Evolutionary conservation across 2,888 invertebrate species (phyloP).

Genomic region (Lissonota sp.): DNA sequence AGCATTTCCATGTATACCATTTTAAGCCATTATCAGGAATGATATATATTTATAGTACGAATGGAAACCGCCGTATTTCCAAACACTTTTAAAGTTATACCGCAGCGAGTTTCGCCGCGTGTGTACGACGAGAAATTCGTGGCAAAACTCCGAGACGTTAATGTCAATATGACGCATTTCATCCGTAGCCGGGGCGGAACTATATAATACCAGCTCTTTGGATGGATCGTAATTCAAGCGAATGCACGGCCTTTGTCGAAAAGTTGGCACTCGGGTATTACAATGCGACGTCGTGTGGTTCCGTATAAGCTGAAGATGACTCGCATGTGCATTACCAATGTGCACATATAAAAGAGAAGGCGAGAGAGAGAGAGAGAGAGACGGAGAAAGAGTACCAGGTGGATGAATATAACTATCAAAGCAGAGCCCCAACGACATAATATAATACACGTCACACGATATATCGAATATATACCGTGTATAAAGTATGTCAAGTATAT

Average conservation of each 20-base stretch:
- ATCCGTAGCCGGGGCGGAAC: too few species aligned
- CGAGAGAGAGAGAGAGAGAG: background rate
- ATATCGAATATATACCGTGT: background rate
- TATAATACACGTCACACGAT: background rate
- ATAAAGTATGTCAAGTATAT: too few species aligned
- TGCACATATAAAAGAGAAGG: background rate
- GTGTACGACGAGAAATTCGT: background rate
- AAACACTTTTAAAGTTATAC: background rate
- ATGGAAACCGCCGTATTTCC: too few species aligned
- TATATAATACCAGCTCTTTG: background rate
- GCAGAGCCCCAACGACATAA: constrained; percentile 1
- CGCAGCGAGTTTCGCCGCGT: background rate
- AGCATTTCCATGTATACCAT: too few species aligned
- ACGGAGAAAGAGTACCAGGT: background rate
- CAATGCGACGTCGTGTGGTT: background rate
- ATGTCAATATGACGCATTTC: background rate
- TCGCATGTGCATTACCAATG: background rate
- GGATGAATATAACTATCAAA: constrained; percentile 10
- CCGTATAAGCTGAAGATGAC: constrained; percentile 13
- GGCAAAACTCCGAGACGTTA: background rate
- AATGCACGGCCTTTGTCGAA: constrained; percentile 39
- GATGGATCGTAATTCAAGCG: constrained; percentile 33
- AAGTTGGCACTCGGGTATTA: constrained; percentile 30
- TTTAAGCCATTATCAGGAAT: too few species aligned
- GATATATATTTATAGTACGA: too few species aligned